Conservation (phyloP, 2,113 vertebrate genomes). For the Festucalex cinctus region DNA sequence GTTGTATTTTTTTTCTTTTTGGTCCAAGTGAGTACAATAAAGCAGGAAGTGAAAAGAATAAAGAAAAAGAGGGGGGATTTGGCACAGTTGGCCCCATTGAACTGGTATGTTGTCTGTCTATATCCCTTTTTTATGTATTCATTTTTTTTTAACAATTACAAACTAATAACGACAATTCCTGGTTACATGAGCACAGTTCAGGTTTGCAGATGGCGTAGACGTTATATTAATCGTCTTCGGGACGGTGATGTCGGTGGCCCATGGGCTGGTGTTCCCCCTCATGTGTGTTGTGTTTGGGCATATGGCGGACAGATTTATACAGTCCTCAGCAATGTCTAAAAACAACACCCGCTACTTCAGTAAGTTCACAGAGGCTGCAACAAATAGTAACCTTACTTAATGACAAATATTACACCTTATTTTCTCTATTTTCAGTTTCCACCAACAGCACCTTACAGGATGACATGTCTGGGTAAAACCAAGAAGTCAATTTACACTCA, state of each 20-base stretch:
- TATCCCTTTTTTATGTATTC: too few relatives aligned
- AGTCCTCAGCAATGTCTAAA: neutral
- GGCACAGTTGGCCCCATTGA: neutral
- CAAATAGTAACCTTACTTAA: neutral
- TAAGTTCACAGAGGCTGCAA: constrained; percentile 60
- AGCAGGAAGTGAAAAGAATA: neutral
- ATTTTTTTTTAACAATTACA: neutral
- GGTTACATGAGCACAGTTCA: constrained; percentile 73
- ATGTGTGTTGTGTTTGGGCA: constrained; percentile 87
- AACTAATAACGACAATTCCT: neutral
- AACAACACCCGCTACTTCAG: constrained; percentile 36
- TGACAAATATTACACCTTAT: neutral
- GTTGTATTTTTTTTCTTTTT: too few relatives aligned
- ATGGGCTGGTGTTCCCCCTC: constrained; percentile 81
- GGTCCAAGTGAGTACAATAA: neutral
- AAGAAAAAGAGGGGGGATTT: neutral
- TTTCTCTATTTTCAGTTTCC: constrained; percentile 36
- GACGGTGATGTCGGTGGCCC: constrained; percentile 74
- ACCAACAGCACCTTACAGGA: constrained; percentile 59
- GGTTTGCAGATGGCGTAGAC: constrained; percentile 80
- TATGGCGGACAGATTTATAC: constrained; percentile 87
- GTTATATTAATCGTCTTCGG: constrained; percentile 77
- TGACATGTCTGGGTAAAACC: constrained; percentile 66
- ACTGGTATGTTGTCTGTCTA: neutral
- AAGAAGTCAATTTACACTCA: neutral